These are phyloP conservation scores for Limnodromus scolopaceus DNA, from an alignment of 2,797 vertebrate species.

Conservation along the genomic window DNA sequence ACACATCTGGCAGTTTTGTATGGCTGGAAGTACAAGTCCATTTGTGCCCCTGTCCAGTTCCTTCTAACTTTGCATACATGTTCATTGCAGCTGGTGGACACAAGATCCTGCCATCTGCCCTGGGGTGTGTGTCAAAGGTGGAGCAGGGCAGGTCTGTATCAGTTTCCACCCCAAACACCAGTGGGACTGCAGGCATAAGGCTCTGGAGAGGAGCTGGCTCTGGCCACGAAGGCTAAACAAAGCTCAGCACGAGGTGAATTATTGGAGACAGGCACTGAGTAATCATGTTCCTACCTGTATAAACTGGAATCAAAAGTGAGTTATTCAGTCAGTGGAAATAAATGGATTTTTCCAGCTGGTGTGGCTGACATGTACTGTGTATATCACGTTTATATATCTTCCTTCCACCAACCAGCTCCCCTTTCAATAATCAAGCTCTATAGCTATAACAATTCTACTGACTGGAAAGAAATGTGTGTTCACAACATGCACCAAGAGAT, in stretches of 20 bases:
- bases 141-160: not conserved
- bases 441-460: conserved; percentile 61
- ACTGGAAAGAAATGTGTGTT: conserved; percentile 69
- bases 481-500: conserved; percentile 60
- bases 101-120: not conserved
- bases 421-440: conserved; percentile 64
- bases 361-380: conserved; percentile 31
- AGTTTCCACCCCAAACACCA: not conserved
- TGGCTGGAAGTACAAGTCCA: not conserved
- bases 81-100: not conserved
- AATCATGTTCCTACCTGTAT: conserved; percentile 57
- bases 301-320: conserved; percentile 53
- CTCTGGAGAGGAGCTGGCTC: not conserved
- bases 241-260: not conserved
- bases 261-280: conserved; percentile 7
- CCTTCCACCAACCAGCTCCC: conserved; percentile 29
- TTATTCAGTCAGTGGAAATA: conserved; percentile 66
- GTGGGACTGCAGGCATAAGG: not conserved
- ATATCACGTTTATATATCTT: conserved; percentile 65
- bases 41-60: not conserved
- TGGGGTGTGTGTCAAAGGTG: not conserved
- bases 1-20: not conserved
- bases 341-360: conserved; percentile 65
- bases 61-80: not conserved
- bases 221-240: not conserved